A percentile compares a stretch with the other conserved stretches of the same genome.
phyloP scores from a whole-genome alignment of 2,113 vertebrate genomes.

The Rafetus swinhoei region DNA sequence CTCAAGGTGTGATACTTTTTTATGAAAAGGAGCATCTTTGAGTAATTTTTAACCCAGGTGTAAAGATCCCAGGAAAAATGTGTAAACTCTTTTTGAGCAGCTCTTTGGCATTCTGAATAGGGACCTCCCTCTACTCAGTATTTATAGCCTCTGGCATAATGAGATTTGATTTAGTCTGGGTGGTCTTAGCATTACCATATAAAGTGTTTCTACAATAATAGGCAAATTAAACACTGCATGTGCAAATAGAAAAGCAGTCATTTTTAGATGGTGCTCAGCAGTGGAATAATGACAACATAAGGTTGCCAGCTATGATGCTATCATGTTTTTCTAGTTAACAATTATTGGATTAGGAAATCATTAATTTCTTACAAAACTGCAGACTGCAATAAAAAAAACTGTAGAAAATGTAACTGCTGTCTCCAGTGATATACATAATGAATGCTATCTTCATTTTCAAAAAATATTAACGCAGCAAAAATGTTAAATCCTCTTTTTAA shows the following conservation, averaged over 20 bases:
- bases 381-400: background rate
- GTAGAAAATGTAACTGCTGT: background rate
- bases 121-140: background rate
- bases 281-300: background rate
- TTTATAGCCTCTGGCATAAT: background rate
- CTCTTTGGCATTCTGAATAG: background rate
- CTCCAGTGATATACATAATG: background rate
- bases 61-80: background rate
- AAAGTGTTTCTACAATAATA: background rate
- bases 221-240: background rate
- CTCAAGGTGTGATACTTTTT: background rate
- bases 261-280: background rate
- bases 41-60: background rate
- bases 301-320: background rate
- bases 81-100: background rate
- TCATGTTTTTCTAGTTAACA: background rate
- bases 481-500: background rate
- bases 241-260: background rate
- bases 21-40: accelerated
- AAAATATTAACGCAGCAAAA: background rate
- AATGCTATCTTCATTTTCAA: background rate
- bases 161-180: background rate
- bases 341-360: slow-evolving; percentile 11
- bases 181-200: background rate
- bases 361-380: background rate